phyloP scores from a whole-genome alignment of 2,113 vertebrate species.

The Actenoides hombroni region DNA sequence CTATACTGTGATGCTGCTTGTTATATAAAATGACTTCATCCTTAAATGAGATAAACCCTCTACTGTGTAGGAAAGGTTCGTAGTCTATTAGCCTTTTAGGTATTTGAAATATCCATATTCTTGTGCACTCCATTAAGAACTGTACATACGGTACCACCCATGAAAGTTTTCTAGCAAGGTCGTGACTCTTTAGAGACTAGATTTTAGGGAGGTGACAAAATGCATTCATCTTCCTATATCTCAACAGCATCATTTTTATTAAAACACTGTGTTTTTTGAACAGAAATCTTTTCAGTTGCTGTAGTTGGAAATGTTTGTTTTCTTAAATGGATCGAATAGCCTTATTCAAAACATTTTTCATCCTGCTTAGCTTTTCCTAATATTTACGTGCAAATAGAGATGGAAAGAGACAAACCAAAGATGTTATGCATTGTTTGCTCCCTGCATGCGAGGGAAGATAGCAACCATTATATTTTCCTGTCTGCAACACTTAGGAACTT shows the following conservation, averaged over 20 bases:
- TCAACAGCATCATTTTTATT: not conserved
- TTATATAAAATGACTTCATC: not conserved
- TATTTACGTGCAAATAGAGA: not conserved
- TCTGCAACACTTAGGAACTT: constrained; percentile 3
- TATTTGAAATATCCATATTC: not conserved
- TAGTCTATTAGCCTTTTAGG: not conserved
- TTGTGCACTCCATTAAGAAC: not conserved
- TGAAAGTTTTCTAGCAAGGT: not conserved
- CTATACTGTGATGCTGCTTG: not conserved
- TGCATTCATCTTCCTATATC: not conserved
- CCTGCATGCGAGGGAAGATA: not conserved
- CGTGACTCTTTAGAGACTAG: not conserved
- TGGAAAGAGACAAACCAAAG: not conserved
- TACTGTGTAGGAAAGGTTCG: not conserved
- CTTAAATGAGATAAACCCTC: not conserved
- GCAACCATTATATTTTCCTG: not conserved
- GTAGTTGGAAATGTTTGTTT: not conserved
- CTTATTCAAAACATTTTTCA: not conserved
- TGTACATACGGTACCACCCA: not conserved
- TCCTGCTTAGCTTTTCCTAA: not conserved
- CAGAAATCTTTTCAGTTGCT: not conserved
- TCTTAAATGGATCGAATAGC: not conserved
- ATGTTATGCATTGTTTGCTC: not conserved
- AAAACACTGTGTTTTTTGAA: not conserved
- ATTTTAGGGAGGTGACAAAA: not conserved